Evolutionary conservation across 1,140 invertebrate species (phyloP).

Genomic region (Solenopsis invicta): DNA sequence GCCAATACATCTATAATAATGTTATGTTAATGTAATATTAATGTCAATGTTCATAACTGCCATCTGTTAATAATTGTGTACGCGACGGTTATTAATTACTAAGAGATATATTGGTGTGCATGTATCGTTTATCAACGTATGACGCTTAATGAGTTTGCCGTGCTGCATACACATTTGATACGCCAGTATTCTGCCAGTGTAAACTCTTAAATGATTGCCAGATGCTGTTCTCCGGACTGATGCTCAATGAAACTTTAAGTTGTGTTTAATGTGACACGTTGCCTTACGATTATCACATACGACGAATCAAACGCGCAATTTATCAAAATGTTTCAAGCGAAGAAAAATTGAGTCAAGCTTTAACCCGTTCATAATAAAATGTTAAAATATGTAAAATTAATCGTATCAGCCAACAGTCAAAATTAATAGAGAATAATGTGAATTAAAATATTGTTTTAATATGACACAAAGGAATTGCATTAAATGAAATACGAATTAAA

Average conservation of each 20-base stretch:
- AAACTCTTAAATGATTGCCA: constrained; percentile 69
- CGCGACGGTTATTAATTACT: constrained; percentile 69
- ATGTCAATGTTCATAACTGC: constrained; percentile 61
- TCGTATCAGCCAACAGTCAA: background rate
- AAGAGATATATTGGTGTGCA: constrained; percentile 38
- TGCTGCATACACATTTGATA: constrained; percentile 44
- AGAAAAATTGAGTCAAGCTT: background rate
- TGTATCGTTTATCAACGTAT: constrained; percentile 65
- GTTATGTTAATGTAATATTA: background rate
- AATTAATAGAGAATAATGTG: constrained; percentile 36
- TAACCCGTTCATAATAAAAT: background rate
- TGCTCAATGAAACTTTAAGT: constrained; percentile 60
- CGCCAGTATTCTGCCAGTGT: constrained; percentile 29
- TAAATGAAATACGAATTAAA: background rate
- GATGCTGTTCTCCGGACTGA: constrained; percentile 52
- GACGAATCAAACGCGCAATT: background rate
- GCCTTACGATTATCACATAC: background rate
- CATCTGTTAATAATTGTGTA: constrained; percentile 64
- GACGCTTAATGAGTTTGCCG: constrained; percentile 64
- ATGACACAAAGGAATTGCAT: background rate
- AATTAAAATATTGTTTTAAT: background rate
- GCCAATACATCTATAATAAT: constrained; percentile 15
- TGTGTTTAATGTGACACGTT: constrained; percentile 1
- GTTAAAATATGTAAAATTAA: background rate
- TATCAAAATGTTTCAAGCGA: background rate